phyloP scores from a whole-genome alignment of 2,888 invertebrate genomes.

The Melipona beecheii region DNA sequence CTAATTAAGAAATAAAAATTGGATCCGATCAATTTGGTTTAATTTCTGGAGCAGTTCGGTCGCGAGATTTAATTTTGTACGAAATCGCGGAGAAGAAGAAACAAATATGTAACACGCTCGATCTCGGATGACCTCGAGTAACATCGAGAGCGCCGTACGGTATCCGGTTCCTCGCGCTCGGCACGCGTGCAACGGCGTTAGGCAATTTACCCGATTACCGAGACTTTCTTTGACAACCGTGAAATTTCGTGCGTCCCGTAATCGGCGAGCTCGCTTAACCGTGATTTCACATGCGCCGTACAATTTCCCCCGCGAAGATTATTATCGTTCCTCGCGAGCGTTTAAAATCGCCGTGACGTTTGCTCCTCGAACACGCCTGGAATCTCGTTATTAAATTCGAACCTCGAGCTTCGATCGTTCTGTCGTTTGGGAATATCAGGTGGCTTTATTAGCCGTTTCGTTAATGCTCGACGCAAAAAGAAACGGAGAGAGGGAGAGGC shows the following conservation, averaged over 20 bases:
- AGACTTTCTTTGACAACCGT: conserved; percentile 23
- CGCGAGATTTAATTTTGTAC: too few species aligned
- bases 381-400: not conserved
- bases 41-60: too few species aligned
- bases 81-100: too few species aligned
- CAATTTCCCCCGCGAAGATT: not conserved
- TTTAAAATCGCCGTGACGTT: not conserved
- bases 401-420: too few species aligned
- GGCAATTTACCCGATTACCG: not conserved
- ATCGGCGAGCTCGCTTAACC: not conserved
- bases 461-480: too few species aligned
- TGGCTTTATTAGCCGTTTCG: too few species aligned
- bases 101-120: not conserved
- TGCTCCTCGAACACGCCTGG: not conserved
- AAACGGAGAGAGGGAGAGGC: too few species aligned
- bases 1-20: too few species aligned
- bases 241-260: conserved; percentile 5
- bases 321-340: not conserved
- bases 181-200: not conserved
- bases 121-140: not conserved
- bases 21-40: too few species aligned
- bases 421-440: too few species aligned
- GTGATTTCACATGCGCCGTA: not conserved
- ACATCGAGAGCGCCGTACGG: not conserved
- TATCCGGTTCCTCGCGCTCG: not conserved